Conservation (phyloP, 2,113 vertebrate species). For the Bufo bufo region DNA sequence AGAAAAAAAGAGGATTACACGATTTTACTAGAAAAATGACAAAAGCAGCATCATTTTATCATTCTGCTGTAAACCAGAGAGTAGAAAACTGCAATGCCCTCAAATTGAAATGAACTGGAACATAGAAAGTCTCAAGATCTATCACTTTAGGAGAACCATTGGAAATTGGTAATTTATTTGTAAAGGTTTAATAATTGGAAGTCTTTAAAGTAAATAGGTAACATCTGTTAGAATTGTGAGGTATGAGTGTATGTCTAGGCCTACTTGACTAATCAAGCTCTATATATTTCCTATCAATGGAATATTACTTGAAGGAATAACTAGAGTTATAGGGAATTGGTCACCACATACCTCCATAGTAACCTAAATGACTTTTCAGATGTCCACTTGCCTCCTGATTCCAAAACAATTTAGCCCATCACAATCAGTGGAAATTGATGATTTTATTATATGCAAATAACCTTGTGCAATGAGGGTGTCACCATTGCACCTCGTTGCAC, state of each 20-base stretch:
- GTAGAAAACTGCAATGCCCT: slow-evolving; percentile 12
- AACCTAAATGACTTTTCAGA: no score
- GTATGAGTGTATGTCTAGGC: no score
- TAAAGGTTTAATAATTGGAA: not conserved
- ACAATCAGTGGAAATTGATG: no score
- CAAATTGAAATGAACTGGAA: slow-evolving; percentile 3
- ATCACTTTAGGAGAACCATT: not conserved
- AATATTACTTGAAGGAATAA: not conserved
- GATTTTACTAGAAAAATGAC: slow-evolving; percentile 18
- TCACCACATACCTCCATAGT: no score
- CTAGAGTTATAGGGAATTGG: not conserved
- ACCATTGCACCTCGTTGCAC: no score
- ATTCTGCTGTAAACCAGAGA: slow-evolving; percentile 6
- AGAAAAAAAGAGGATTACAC: slow-evolving; percentile 4
- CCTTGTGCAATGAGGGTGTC: no score
- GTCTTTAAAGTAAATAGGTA: not conserved
- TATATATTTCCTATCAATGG: no score
- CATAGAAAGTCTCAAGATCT: not conserved
- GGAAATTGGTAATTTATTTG: slow-evolving; percentile 23
- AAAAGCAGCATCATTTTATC: not conserved
- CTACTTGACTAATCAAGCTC: no score
- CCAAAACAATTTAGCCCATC: no score
- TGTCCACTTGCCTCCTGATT: no score
- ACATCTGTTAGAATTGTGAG: not conserved
- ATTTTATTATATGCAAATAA: no score